Evolutionary conservation across 2,888 invertebrate genomes (phyloP), one percentile per base, ranked within the genome.

Genomic region (Drosophila planitibia): DNA sequence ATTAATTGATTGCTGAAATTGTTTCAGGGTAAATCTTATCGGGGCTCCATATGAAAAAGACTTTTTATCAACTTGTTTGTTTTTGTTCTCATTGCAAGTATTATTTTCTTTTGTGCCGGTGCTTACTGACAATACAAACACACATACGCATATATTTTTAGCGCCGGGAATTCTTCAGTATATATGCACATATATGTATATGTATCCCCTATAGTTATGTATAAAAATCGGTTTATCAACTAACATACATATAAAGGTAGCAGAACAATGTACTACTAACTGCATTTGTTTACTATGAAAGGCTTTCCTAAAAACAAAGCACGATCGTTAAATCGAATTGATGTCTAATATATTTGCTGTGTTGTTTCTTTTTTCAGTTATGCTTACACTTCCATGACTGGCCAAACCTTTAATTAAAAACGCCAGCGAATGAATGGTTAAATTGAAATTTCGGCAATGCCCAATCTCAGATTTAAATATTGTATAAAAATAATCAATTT

Each of bases 1-100:
- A 85, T 88, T 90, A 86, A 86, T 86, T 86, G 86, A 86, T 86
- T 86, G 77, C 90, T 81, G 66, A 74, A 85, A 90, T 81, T 85
- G 85, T 83, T 82, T 71, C 65, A 54, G 57, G 58, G 49, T 61
- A 51, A 76, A 70, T 76, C 72, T 88, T 83, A 85, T 83, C 83
- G 58, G 59, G 10, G 37, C 30, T 59, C 35, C 59, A 55, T 76
- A 78, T 66, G 72, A 78, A 85, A 82, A 76, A 80, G 65, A 66
- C 72, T 54, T 57, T 71, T 74, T 82, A 71, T 81, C 60, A 69
- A 73, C 68, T n/a, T 70, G 59, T 64, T 59, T 67, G 69, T 64
- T 61, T 65, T 77, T 81, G 82, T 68, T 77, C 67, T 74, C 74
- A 70, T 74, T 62, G 55, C 37, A 28, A 53, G 61, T 66, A 69